phyloP scores from a whole-genome alignment of 2,888 invertebrate genomes.

The Trichopria drosophilae region DNA sequence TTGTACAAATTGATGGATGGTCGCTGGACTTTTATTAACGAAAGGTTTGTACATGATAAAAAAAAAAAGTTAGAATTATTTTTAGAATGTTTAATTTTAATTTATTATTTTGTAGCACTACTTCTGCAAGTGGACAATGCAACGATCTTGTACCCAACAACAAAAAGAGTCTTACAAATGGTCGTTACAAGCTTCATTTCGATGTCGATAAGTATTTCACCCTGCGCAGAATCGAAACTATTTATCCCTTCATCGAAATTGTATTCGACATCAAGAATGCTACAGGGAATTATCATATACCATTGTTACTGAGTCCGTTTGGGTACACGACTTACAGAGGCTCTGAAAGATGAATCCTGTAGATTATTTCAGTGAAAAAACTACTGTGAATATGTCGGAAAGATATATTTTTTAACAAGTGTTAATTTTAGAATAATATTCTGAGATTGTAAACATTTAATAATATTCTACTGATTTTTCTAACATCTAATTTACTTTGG shows the following conservation, averaged over 20 bases:
- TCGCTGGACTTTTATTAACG: conserved; percentile 71
- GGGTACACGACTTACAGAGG: conserved; percentile 80
- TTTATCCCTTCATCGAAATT: conserved; percentile 80
- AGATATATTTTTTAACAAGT: no score
- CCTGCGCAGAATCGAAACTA: conserved; percentile 63
- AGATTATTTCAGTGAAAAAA: no score
- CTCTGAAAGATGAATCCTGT: conserved; percentile 57
- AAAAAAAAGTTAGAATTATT: not conserved
- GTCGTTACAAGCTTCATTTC: conserved; percentile 75
- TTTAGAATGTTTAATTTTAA: not conserved
- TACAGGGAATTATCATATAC: conserved; percentile 74
- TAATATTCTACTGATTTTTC: no score
- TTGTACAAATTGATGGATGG: conserved; percentile 69
- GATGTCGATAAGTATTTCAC: conserved; percentile 74
- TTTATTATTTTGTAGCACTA: conserved; percentile 53
- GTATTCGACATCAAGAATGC: conserved; percentile 69
- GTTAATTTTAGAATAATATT: no score
- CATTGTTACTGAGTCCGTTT: conserved; percentile 73
- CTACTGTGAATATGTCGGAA: no score
- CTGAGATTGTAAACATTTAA: no score
- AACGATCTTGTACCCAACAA: conserved; percentile 64
- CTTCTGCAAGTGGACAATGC: conserved; percentile 70
- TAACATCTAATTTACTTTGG: no score
- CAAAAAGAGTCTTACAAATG: conserved; percentile 64
- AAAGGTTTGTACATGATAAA: conserved; percentile 47